A percentile compares a stretch with the other conserved stretches of the same genome.
phyloP scores from a whole-genome alignment of 2,113 vertebrate genomes.

The Rhabdornis inornatus region DNA sequence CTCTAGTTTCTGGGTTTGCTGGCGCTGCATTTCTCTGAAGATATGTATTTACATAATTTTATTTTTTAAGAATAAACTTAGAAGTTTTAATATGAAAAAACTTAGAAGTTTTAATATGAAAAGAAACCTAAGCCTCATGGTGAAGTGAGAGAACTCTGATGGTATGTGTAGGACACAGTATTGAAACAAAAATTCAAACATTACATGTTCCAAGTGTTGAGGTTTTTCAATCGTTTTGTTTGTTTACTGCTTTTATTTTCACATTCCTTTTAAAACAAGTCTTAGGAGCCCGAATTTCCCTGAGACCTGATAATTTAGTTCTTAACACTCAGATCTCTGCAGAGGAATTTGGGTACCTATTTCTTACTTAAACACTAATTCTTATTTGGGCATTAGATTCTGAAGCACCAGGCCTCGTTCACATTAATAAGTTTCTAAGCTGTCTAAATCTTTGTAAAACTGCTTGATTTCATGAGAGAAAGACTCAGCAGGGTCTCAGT shows the following conservation, averaged over 20 bases:
- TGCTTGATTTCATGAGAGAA: not conserved
- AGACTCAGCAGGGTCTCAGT: not conserved
- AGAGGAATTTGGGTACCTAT: not conserved
- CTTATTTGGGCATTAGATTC: not conserved
- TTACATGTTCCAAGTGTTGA: not conserved
- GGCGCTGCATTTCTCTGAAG: not conserved
- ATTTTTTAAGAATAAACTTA: not conserved
- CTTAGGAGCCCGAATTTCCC: not conserved
- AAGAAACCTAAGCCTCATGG: not conserved
- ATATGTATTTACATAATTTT: not conserved
- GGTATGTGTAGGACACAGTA: not conserved
- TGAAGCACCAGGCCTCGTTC: not conserved
- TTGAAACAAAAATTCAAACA: not conserved
- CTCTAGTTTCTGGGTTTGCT: not conserved
- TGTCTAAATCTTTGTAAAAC: not conserved
- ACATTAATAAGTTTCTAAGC: not conserved
- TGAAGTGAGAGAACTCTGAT: not conserved
- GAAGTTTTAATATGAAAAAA: not conserved
- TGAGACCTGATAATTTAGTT: not conserved
- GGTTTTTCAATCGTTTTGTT: accelerated
- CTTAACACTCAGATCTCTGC: not conserved
- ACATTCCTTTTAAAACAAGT: not conserved
- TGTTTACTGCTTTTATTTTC: not conserved
- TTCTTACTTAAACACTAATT: not conserved
- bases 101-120: not conserved